Base-by-base conservation (phyloP, 2,113 vertebrate genomes). In the Neolamprologus caudopunctatus region DNA sequence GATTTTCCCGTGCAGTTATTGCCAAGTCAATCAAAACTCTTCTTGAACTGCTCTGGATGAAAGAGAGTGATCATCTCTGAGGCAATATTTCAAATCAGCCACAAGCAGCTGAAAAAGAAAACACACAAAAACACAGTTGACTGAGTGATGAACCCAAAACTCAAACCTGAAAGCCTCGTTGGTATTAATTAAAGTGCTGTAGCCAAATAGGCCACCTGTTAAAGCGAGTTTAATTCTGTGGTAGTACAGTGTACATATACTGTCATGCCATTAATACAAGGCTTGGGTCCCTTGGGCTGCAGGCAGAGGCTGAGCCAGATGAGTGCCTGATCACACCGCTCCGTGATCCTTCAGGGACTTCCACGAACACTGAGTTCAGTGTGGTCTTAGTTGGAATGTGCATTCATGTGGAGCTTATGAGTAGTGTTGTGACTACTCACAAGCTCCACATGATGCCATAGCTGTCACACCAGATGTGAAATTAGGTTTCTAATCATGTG, bases 151-250 rank as follows among this genome's bases (percentile, higher is more conserved):
- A 81, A 90, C 66, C 78, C 81, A 19, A 89, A 87, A 80, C 57
- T 66, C 31, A 75, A 86, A 89, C 45, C 58, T 4, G 31, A 75
- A 84, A 83, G 24, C 87, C 87, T 75, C 17, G 7, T 86, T 87
- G 85, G 73, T 82, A 84, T 91, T 90, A 85, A 90, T 87, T 86
- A 90, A 92, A 90, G 68, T 17, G 50, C 54, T 51, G 63, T 80
- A 55, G 86, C 61, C 80, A 94, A 89, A 86, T 66, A 80, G 84
- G 68, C 85, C 91, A 89, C 92, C 90, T 88, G 92, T 88, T 83
- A 89, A 68, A 89, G 57, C 51, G 42, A 90, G 19, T 80, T 88
- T 82, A 57, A 88, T 81, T 87, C 33, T 82, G 83, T 79, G 81
- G 51, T 80, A 80, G 53, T 87, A 53, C 50, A 82, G 83, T 50